Evolutionary conservation across 2,797 vertebrate genomes (phyloP).

Genomic region (Sebastes matsubarae): DNA sequence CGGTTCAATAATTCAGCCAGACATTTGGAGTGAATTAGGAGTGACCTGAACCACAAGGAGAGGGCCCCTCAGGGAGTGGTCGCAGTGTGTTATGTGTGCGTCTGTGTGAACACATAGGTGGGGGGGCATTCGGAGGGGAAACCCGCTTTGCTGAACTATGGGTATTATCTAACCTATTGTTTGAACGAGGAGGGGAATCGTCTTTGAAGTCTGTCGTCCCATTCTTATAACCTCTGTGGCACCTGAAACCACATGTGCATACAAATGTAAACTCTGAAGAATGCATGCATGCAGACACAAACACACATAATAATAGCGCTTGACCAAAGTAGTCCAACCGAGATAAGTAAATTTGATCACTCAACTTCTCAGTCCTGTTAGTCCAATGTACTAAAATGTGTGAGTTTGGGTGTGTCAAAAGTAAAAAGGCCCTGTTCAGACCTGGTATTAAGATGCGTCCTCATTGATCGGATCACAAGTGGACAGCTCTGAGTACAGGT

Average conservation of each 20-base stretch:
- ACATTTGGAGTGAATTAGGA: slow-evolving; percentile 55
- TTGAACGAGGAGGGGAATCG: too few species aligned
- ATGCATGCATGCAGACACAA: not conserved
- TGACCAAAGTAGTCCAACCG: not conserved
- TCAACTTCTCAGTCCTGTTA: not conserved
- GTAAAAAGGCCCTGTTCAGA: too few species aligned
- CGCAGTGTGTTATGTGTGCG: not conserved
- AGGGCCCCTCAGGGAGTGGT: slow-evolving; percentile 13
- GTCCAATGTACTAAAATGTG: not conserved
- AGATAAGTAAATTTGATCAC: not conserved
- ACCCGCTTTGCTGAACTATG: not conserved
- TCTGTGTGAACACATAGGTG: not conserved
- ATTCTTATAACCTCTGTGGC: not conserved
- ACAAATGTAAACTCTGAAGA: not conserved
- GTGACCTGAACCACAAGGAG: slow-evolving; percentile 11
- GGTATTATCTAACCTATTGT: slow-evolving; percentile 8
- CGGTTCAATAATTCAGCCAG: slow-evolving; percentile 10
- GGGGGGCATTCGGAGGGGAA: not conserved
- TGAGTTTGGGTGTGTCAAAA: not conserved
- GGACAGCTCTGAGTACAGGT: too few species aligned
- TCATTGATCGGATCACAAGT: too few species aligned
- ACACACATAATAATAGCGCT: not conserved
- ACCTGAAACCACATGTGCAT: slow-evolving; percentile 3
- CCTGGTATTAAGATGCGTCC: too few species aligned
- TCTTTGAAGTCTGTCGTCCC: not conserved